phyloP scores from a whole-genome alignment of 2,113 vertebrate genomes.

The Danio rerio region DNA sequence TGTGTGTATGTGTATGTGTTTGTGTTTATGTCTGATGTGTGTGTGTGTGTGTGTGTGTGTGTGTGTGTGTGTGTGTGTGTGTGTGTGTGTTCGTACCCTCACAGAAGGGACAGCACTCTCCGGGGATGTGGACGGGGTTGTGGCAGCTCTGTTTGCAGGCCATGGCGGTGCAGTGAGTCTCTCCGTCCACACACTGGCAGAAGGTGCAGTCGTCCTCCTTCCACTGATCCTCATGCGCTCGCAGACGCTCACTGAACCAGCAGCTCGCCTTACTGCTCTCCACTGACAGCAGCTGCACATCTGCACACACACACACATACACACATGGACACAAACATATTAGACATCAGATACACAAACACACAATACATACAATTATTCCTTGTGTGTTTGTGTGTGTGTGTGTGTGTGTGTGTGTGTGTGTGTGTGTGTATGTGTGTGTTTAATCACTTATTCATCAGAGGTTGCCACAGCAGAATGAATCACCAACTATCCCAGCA shows the following conservation, averaged over 20 bases:
- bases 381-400: too few relatives aligned
- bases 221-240: slow-evolving; percentile 81
- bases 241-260: slow-evolving; percentile 78
- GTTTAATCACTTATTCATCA: too few relatives aligned
- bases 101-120: slow-evolving; percentile 84
- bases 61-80: slow-evolving; percentile 15
- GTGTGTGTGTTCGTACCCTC: slow-evolving; percentile 71
- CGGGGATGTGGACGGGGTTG: slow-evolving; percentile 80
- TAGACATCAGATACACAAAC: too few relatives aligned
- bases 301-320: slow-evolving; percentile 58
- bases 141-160: slow-evolving; percentile 84
- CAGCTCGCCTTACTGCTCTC: slow-evolving; percentile 78
- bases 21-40: background rate
- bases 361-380: too few relatives aligned
- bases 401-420: too few relatives aligned
- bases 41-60: slow-evolving; percentile 34
- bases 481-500: too few relatives aligned
- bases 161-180: slow-evolving; percentile 82
- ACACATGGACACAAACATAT: too few relatives aligned
- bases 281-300: slow-evolving; percentile 75
- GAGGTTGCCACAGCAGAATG: too few relatives aligned
- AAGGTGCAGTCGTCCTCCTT: slow-evolving; percentile 84
- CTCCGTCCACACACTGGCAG: slow-evolving; percentile 81
- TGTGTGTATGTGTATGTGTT: background rate
- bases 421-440: too few relatives aligned